Conservation (phyloP, 2,113 vertebrate species). For the Scalopus aquaticus region DNA sequence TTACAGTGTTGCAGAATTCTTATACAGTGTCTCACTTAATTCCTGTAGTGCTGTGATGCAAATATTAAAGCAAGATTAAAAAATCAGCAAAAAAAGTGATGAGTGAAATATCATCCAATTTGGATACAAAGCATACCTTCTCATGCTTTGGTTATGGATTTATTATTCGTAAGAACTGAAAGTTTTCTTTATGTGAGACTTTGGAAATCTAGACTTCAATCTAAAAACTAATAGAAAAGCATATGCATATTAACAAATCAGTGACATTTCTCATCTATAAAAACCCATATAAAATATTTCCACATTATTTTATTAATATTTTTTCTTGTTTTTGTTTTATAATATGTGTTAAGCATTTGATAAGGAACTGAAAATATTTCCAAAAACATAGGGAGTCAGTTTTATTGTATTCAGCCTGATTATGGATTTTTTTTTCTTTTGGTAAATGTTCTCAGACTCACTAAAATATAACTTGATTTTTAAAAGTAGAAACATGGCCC, state of each 20-base stretch:
- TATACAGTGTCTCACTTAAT: conserved; percentile 13
- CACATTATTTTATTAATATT: neutral
- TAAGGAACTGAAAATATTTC: conserved; percentile 14
- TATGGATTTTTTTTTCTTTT: neutral
- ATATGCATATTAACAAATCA: neutral
- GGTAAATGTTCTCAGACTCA: conserved; percentile 48
- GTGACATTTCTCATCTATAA: neutral
- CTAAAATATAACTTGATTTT: conserved; percentile 69
- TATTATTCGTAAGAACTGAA: neutral
- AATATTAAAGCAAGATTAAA: conserved; percentile 49
- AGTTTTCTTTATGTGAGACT: neutral
- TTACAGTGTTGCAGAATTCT: conserved; percentile 15
- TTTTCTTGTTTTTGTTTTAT: neutral
- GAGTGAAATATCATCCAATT: neutral
- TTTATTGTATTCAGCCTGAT: conserved; percentile 33
- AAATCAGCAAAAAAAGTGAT: conserved; percentile 18
- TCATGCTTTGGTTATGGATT: neutral
- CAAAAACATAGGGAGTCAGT: neutral
- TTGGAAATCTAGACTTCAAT: neutral
- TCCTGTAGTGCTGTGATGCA: neutral
- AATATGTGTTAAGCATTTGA: neutral
- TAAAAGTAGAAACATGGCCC: conserved; percentile 74
- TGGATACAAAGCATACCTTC: neutral
- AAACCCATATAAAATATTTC: neutral
- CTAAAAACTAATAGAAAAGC: neutral